Evolutionary conservation across 2,888 invertebrate genomes (phyloP), one percentile per base, ranked within the genome.

Genomic region (Amphipoea lucens): DNA sequence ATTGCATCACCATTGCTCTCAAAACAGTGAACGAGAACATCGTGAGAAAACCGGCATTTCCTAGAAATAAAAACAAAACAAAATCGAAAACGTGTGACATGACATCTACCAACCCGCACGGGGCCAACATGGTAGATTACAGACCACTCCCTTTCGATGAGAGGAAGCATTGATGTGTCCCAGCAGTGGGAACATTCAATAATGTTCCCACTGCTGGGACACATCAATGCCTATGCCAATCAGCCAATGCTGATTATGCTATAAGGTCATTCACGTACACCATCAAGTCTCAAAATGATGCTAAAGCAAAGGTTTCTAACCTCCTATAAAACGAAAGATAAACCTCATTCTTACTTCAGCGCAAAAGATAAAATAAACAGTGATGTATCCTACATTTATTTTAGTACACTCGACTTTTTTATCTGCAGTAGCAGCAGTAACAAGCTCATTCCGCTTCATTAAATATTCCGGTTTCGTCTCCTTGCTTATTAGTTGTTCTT

Each of bases 401-500:
- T 71, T 20, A 71, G 12, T 40, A 75, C 60, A 67, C 78, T 73
- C 70, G 72, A 75, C n/a, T 79, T 82, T 81, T 87, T 87, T 81
- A 84, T 82, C 70, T 63, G 40, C 69, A 60, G 75, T 62, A 67
- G 45, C 67, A 73, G 67, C 51, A 79, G 74, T 86, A 79, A 82
- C 54, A 75, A 72, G 69, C 74, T 76, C 71, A 75, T 86, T 83
- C 65, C 23, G 57, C 42, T 86, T 86, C 87, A 88, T 85, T 88
- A 76, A 78, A 78, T 81, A 85, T 88, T 88, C 82, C 45, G 29
- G 75, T 54, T 75, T 74, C 72, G 86, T 85, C 72, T 88, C 86
- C 54, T 23, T 70, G 48, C 72, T 81, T 88, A 85, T 85, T 85
- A 85, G 82, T 88, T 81, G 74, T 77, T 85, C 86, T 88, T 85